A percentile compares a stretch with the other conserved stretches of the same genome.
Evolutionary conservation across 2,888 invertebrate genomes (phyloP).

Genomic region (Tyria jacobaeae): DNA sequence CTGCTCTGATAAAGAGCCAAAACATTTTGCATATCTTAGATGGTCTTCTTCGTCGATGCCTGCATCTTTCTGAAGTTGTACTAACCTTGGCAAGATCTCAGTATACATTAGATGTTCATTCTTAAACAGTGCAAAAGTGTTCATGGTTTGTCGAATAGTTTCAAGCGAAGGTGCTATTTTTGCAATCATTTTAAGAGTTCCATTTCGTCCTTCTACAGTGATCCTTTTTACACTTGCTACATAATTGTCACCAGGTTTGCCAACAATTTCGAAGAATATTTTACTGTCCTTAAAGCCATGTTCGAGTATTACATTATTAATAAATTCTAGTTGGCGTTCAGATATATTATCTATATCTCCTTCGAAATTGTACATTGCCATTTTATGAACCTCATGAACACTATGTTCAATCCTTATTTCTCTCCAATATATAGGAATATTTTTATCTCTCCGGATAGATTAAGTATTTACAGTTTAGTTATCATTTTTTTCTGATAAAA

Average conservation of each 20-base stretch:
- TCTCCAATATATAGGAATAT: slow-evolving; percentile 3
- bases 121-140: slow-evolving; percentile 43
- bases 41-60: slow-evolving; percentile 53
- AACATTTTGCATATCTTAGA: slow-evolving; percentile 57
- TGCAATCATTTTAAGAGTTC: slow-evolving; percentile 50
- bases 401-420: not conserved
- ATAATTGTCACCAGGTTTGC: slow-evolving; percentile 59
- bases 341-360: slow-evolving; percentile 51
- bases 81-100: slow-evolving; percentile 56
- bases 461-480: not conserved
- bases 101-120: slow-evolving; percentile 62
- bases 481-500: not conserved
- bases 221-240: slow-evolving; percentile 53
- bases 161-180: slow-evolving; percentile 59
- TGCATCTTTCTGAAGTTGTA: slow-evolving; percentile 54
- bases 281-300: slow-evolving; percentile 50
- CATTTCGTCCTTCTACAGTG: slow-evolving; percentile 46
- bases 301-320: slow-evolving; percentile 55
- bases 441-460: slow-evolving; percentile 2
- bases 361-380: slow-evolving; percentile 51
- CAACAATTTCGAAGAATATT: slow-evolving; percentile 52
- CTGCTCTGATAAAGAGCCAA: slow-evolving; percentile 52
- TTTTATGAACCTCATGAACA: slow-evolving; percentile 17
- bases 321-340: slow-evolving; percentile 52
- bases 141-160: slow-evolving; percentile 36